Evolutionary conservation across 1,140 invertebrate genomes (phyloP), one percentile per base, ranked within the genome.

Genomic region (Cydia amplana): DNA sequence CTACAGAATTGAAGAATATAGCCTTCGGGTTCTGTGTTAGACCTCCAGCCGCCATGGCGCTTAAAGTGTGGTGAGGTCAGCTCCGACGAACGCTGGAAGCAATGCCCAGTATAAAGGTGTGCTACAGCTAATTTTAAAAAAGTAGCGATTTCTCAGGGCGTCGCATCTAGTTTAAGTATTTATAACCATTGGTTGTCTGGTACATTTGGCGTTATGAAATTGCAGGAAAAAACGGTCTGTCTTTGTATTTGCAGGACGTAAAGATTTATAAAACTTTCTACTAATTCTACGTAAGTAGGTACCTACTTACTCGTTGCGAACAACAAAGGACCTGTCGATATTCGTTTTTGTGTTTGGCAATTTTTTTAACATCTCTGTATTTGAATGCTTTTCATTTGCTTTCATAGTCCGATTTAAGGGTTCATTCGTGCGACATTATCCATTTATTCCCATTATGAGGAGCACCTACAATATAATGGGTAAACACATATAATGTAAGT

Each of bases 311-410:
- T n/a, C n/a, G n/a, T 16, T 25, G 12, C 63, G 63, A 64, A 64
- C n/a, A 2, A 64, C 63, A 28, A 64, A 64, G n/a, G 20, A 25
- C 14, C 63, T 64, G 6, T 55, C 49, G 0, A 55, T 55, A 55
- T 55, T 55, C n/a, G 60, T 64, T n/a, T 64, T 64, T 14, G 10
- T 64, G 10, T 28, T 64, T 64, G 20, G 60, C 25, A 64, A 64
- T 3, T 64, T 64, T 12, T 25, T 28, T 28, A 64, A 25, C 7
- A 64, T n/a, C 51, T 20, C 6, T 18, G 16, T 16, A 2, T 64
- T 25, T 12, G 20, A 64, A 64, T 28, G 63, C 25, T 64, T 64
- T 28, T 25, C 20, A 10, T 16, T 64, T 14, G 16, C 14, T 16
- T 64, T 28, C 0, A 14, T 64, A 6, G 20, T 64, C 10, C 28